phyloP scores from a whole-genome alignment of 2,113 vertebrate species.

The Neolamprologus brichardi region DNA sequence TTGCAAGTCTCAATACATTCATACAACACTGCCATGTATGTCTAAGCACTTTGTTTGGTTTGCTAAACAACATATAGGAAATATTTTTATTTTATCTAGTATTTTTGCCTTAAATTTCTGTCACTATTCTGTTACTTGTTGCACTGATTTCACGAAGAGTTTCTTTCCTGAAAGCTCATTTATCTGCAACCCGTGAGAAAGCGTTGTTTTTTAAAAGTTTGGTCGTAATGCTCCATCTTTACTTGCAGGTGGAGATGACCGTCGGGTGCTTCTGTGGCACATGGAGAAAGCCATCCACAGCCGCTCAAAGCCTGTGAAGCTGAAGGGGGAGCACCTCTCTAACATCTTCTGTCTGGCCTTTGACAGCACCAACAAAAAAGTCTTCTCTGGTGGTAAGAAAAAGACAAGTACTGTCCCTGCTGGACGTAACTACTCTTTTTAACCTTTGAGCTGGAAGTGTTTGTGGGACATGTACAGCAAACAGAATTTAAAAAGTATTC shows the following conservation, averaged over 20 bases:
- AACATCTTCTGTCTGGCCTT: constrained; percentile 99
- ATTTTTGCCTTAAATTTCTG: neutral
- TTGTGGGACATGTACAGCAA: neutral
- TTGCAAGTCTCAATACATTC: neutral
- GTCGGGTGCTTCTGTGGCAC: constrained; percentile 92
- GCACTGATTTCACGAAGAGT: neutral
- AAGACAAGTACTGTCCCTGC: neutral
- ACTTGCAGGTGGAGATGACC: constrained; percentile 88
- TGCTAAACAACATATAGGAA: neutral
- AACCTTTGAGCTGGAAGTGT: neutral
- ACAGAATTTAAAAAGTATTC: neutral
- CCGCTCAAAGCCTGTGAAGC: constrained; percentile 86
- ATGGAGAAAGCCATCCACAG: constrained; percentile 93
- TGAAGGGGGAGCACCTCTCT: constrained; percentile 96
- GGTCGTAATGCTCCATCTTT: neutral
- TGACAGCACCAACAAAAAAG: constrained; percentile 91
- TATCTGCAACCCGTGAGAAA: rapidly evolving
- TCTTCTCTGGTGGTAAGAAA: constrained; percentile 93
- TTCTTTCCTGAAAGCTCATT: neutral
- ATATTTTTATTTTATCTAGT: neutral
- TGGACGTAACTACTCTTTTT: neutral
- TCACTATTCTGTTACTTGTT: neutral
- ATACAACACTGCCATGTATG: neutral
- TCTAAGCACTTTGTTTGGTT: neutral
- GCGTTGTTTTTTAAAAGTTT: neutral